phyloP scores from a whole-genome alignment of 2,113 vertebrate genomes.

The Sebastes fasciatus region DNA sequence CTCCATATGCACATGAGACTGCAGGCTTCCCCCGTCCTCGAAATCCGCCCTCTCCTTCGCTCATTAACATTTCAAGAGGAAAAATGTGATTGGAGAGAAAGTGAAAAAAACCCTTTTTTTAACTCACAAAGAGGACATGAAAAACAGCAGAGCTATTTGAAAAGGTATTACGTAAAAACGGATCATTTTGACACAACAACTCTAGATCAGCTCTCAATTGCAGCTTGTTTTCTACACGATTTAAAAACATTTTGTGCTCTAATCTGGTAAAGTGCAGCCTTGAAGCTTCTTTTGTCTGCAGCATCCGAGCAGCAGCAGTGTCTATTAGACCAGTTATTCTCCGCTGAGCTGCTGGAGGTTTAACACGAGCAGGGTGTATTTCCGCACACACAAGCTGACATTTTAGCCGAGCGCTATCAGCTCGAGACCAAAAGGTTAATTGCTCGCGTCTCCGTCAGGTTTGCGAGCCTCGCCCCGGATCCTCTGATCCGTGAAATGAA shows the following conservation, averaged over 20 bases:
- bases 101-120: conserved; percentile 4
- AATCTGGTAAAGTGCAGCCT: conserved; percentile 10
- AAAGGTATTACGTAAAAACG: neutral
- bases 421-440: conserved; percentile 74
- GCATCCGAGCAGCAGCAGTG: conserved; percentile 38
- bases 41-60: conserved; percentile 16
- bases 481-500: conserved; percentile 75
- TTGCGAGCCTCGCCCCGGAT: conserved; percentile 21
- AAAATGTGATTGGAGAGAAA: conserved; percentile 34
- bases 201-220: neutral
- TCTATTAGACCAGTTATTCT: conserved; percentile 26
- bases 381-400: conserved; percentile 52
- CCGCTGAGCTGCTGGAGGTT: conserved; percentile 9
- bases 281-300: conserved; percentile 24
- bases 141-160: neutral
- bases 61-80: conserved; percentile 61
- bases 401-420: conserved; percentile 49
- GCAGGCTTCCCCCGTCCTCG: conserved; percentile 51
- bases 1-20: conserved; percentile 49
- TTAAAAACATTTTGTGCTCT: neutral
- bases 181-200: conserved; percentile 9
- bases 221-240: conserved; percentile 14
- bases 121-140: neutral
- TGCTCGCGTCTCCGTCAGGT: conserved; percentile 58
- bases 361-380: conserved; percentile 37